These are phyloP conservation scores for Tetrao urogallus DNA, from an alignment of 2,113 vertebrate genomes.

Conservation along the genomic window DNA sequence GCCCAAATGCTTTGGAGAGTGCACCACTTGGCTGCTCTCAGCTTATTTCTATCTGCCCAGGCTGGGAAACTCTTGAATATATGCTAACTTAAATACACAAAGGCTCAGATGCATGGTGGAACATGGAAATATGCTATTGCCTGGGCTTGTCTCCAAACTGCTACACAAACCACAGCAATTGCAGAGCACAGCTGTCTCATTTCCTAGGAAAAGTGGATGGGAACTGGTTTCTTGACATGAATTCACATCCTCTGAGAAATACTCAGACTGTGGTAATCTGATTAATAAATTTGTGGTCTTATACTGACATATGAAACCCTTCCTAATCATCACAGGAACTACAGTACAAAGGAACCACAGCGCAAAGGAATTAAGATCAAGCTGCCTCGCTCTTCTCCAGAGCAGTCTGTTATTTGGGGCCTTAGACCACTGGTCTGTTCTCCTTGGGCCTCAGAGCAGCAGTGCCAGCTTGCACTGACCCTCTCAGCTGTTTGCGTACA, in stretches of 20 bases:
- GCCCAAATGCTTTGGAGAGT: not conserved
- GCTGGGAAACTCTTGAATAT: not conserved
- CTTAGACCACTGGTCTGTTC: not conserved
- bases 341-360: fast-evolving
- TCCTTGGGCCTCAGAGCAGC: not conserved
- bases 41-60: not conserved
- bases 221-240: not conserved
- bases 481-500: not conserved
- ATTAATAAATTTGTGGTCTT: not conserved
- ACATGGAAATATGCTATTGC: not conserved
- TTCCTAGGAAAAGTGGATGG: not conserved
- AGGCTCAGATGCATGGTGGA: not conserved
- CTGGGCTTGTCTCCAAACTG: not conserved
- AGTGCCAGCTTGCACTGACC: not conserved
- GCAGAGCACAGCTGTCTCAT: not conserved
- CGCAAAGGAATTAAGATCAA: not conserved
- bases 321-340: not conserved
- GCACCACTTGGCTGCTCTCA: not conserved
- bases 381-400: fast-evolving
- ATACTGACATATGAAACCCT: not conserved
- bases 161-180: not conserved
- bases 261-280: not conserved
- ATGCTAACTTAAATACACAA: not conserved
- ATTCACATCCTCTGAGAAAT: not conserved
- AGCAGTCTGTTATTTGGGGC: not conserved